A percentile compares a stretch with the other conserved stretches of the same genome.
phyloP scores from a whole-genome alignment of 2,113 vertebrate genomes.

The Megatriorchis doriae region DNA sequence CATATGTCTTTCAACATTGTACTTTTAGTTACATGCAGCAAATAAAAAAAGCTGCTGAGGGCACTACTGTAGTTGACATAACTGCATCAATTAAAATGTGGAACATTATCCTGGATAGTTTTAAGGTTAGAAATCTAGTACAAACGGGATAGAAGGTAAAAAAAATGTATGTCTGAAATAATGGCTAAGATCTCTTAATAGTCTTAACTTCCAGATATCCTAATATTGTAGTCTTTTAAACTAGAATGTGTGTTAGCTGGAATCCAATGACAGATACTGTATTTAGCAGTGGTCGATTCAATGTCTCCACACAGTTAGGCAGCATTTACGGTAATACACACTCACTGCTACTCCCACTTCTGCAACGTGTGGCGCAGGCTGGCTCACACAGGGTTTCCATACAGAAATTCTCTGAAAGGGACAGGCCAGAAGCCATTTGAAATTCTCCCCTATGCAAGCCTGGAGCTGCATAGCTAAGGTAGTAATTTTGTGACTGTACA shows the following conservation, averaged over 20 bases:
- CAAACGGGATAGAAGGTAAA: neutral
- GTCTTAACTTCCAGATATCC: neutral
- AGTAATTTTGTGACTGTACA: neutral
- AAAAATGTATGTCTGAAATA: neutral
- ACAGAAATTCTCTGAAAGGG: neutral
- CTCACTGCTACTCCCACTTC: neutral
- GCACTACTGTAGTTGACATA: neutral
- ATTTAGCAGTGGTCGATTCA: neutral
- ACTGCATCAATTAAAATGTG: neutral
- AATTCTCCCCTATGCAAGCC: neutral
- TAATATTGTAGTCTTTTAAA: neutral
- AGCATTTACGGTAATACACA: neutral
- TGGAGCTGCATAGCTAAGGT: neutral
- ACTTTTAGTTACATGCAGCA: neutral
- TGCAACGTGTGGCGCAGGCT: neutral
- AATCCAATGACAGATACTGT: neutral
- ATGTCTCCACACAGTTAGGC: neutral
- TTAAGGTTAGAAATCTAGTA: neutral
- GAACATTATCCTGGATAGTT: neutral
- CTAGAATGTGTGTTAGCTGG: neutral
- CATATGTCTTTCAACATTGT: neutral
- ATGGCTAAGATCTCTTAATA: neutral
- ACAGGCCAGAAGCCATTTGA: neutral
- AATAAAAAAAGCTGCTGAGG: neutral
- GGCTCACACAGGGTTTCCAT: neutral